Conservation (phyloP, 2,113 vertebrate species). For the Pycnonotus jocosus region DNA sequence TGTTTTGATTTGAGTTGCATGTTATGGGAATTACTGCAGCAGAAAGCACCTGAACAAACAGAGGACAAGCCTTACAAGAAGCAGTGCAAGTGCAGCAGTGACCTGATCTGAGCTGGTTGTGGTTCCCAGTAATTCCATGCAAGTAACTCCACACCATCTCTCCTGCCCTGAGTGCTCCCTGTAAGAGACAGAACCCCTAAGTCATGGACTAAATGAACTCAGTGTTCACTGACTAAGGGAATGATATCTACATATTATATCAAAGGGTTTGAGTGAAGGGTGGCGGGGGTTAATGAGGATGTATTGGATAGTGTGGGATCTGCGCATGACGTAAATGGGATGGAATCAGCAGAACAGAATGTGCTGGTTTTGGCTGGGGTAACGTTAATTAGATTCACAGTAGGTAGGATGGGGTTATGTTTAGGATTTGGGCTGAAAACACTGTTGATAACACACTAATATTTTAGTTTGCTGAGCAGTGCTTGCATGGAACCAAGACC, state of each 20-base stretch:
- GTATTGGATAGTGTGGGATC: not conserved
- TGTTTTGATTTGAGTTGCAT: not conserved
- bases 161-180: not conserved
- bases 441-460: not conserved
- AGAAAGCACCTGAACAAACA: not conserved
- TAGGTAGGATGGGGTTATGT: not conserved
- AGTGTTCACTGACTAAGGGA: not conserved
- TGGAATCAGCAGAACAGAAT: not conserved
- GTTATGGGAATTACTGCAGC: not conserved
- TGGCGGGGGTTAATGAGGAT: not conserved
- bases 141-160: not conserved
- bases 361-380: not conserved
- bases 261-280: not conserved
- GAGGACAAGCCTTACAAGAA: not conserved
- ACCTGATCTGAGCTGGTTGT: not conserved
- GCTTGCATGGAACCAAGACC: not conserved
- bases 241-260: not conserved
- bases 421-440: not conserved
- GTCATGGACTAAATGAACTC: not conserved
- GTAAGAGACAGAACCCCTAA: not conserved
- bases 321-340: not conserved
- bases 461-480: not conserved
- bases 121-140: rapidly evolving
- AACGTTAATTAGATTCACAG: not conserved
- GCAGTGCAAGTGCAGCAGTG: not conserved